Base-by-base conservation (phyloP, 2,888 invertebrate genomes). In the Tiliacea citrago region DNA sequence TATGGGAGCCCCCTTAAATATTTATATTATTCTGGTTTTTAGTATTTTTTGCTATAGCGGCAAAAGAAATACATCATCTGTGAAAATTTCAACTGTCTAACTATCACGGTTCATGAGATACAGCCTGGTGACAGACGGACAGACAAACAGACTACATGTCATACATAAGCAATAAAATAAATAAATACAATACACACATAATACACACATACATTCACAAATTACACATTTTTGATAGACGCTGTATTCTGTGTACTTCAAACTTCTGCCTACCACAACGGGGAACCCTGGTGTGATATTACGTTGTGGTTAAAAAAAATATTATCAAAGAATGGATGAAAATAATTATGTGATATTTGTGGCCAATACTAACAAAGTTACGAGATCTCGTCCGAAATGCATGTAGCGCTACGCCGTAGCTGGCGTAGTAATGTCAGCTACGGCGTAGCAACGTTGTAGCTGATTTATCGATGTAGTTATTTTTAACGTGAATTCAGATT, bases 331-430 rank as follows among this genome's bases (percentile, higher is more conserved):
- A 55, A 13, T 9, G 9, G 0, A 8, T 53, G 16, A 1, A 4
- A 39, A 39, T 39, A 10, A 61, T 24, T 24, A 35, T 47, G 3
- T 5, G 10, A 53, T 16, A 13, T 51, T n/a, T 53, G 35, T 47
- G 60, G 65, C 66, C 35, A 51, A n/a, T 58, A 51, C 24, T 16
- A 39, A 49, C 29, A 39, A 45, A 39, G 18, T 47, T 42, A n/a
- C 0, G 12, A 35, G 63, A 58, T 49, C 12, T 47, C 24, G 6
- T 18, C 5, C 29, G 1, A 39, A 51, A 24, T 12, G 4, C n/a
- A 39, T 45, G n/a, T 57, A 39, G 57, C 5, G 39, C 80, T 80
- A 79, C 39, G 39, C 13, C 75, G 81, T 75, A 81, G 75, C 57
- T 6, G 1, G 45, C 13, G 78, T 51, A 71, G 61, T 9, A 35